phyloP scores from a whole-genome alignment of 2,888 invertebrate genomes.

The Aphidius colemani region DNA sequence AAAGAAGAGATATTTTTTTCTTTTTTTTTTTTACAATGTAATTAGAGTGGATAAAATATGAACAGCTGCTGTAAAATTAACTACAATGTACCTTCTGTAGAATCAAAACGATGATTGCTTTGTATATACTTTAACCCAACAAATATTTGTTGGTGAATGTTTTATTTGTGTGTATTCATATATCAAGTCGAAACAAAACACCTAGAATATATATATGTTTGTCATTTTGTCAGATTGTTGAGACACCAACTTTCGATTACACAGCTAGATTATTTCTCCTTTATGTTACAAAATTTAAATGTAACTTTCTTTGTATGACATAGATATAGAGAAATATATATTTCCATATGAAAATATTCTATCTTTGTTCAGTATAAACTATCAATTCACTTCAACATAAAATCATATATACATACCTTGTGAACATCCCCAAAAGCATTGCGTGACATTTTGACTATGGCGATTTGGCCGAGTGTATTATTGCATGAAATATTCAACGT shows the following conservation, averaged over 20 bases:
- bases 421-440: neutral
- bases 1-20: too few species aligned
- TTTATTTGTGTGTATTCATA: neutral
- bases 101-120: conserved; percentile 3
- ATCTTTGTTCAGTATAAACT: too few species aligned
- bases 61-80: too few species aligned
- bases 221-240: neutral
- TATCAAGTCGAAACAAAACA: neutral
- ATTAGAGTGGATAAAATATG: too few species aligned
- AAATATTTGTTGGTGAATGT: too few species aligned
- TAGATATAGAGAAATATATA: neutral
- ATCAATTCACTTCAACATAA: too few species aligned
- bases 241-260: conserved; percentile 20
- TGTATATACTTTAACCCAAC: neutral
- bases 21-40: too few species aligned
- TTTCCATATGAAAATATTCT: too few species aligned
- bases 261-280: neutral
- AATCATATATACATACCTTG: too few species aligned
- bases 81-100: neutral
- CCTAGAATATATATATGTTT: neutral
- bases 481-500: conserved; percentile 30
- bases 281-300: too few species aligned
- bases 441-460: conserved; percentile 22
- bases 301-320: neutral
- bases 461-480: conserved; percentile 22